Evolutionary conservation across 2,797 vertebrate genomes (phyloP), one percentile per base, ranked within the genome.

Genomic region (Australoheros facetus): DNA sequence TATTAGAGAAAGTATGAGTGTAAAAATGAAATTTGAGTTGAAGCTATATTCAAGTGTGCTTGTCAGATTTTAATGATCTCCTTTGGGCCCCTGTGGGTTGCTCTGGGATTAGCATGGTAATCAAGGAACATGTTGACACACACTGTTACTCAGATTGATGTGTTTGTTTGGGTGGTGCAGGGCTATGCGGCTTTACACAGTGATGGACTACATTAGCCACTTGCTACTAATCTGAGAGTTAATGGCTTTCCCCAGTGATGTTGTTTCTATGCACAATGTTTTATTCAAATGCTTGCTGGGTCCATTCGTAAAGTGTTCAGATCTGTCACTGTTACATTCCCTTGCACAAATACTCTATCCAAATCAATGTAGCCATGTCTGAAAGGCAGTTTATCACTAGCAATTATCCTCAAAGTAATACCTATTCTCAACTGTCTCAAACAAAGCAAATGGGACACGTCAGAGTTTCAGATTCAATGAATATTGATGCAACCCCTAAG

Each of bases 281-380:
- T 93, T 89, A 93, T 93, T 93, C 81, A 89, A 88, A 88, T 79
- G 80, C 78, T 58, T 9, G 32, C 72, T 58, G 71, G 80, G 79
- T 84, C 83, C 32, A 48, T 85, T 87, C 30, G 66, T 85, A 85
- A 89, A 92, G 84, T 89, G 86, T 92, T 87, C 53, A 89, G 84
- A 92, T 94, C 87, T 85, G 90, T 94, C 94, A 94, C 82, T 90
- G 90, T 85, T 91, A 56, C 81, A 75, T 92, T 88, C 81, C 45
- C 26, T 92, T 72, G 90, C 70, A 80, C 80, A 87, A 87, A 86
- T 30, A 32, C 77, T 90, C 71, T 12, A 81, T 93, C 83, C 76
- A 82, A 86, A 93, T 94, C 92, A 91, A 91, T 91, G 90, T 73
- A 82, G 78, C 81, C 16, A 56, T 12, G 73, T 89, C 78, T 88